Percentiles rank a stretch among this genome's conserved stretches.
phyloP scores from a whole-genome alignment of 2,888 invertebrate genomes.

The Cataglyphis livida region DNA sequence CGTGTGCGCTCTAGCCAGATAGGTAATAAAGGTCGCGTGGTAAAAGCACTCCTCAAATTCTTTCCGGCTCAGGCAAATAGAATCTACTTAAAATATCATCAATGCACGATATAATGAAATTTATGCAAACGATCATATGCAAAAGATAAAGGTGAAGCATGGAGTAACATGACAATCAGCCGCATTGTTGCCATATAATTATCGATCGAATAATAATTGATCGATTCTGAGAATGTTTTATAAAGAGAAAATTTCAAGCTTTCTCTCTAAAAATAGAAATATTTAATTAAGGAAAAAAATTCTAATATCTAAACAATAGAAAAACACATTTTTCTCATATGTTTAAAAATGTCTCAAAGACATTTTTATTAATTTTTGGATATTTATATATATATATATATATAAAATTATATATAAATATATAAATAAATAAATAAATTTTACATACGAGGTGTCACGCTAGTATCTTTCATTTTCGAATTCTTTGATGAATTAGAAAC shows the following conservation, averaged over 20 bases:
- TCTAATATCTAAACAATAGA: neutral
- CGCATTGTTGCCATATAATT: slow-evolving; percentile 20
- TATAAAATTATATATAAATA: slow-evolving; percentile 52
- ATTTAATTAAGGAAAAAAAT: neutral
- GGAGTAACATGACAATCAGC: slow-evolving; percentile 41
- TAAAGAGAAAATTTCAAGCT: neutral
- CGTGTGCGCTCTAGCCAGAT: slow-evolving; percentile 24
- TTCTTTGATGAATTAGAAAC: neutral
- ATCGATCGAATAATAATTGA: slow-evolving; percentile 37
- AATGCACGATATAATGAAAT: slow-evolving; percentile 36
- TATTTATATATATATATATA: too few relatives aligned
- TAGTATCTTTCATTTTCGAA: slow-evolving; percentile 8
- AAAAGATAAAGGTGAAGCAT: slow-evolving; percentile 47
- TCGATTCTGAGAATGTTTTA: slow-evolving; percentile 6
- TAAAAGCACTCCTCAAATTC: slow-evolving; percentile 31
- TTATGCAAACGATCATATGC: slow-evolving; percentile 54
- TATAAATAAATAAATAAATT: slow-evolving; percentile 49
- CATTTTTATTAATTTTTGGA: neutral
- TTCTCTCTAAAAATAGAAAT: neutral
- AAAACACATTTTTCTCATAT: neutral
- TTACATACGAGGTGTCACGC: slow-evolving; percentile 23
- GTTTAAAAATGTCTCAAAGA: neutral
- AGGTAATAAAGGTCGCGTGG: slow-evolving; percentile 43
- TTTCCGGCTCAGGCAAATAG: slow-evolving; percentile 47
- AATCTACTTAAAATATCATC: slow-evolving; percentile 52